Conservation (phyloP, 2,797 vertebrate genomes). For the Myotis vivesi region DNA sequence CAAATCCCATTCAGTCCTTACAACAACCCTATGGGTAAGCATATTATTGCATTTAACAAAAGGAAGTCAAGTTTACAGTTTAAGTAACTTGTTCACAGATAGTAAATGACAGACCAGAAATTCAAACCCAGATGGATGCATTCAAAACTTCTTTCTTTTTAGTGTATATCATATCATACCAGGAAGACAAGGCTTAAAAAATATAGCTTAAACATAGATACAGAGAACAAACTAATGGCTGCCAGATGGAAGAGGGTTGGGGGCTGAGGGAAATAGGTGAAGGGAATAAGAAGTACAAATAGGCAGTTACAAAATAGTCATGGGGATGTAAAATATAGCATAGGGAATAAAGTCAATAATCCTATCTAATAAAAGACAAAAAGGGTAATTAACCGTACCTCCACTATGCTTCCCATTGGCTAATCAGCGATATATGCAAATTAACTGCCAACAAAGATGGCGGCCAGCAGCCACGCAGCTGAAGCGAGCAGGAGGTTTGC, state of each 20-base stretch:
- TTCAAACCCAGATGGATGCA: background rate
- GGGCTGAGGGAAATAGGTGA: background rate
- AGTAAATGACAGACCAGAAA: background rate
- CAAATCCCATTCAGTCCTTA: background rate
- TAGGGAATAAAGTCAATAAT: background rate
- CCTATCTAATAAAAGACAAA: no score
- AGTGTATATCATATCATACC: background rate
- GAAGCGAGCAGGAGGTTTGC: no score
- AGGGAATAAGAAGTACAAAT: background rate
- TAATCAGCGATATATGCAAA: no score
- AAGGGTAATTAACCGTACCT: no score
- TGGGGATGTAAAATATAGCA: background rate
- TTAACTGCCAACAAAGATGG: no score
- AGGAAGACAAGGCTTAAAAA: background rate
- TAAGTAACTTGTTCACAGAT: background rate
- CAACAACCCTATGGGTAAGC: background rate
- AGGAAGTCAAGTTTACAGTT: background rate
- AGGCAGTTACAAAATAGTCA: background rate
- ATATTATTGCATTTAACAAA: background rate
- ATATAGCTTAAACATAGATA: background rate
- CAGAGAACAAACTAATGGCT: background rate
- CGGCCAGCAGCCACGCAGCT: no score
- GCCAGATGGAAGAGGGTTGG: background rate
- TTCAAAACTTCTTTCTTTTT: conserved; percentile 37
- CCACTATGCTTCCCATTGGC: no score